A percentile compares a stretch with the other conserved stretches of the same genome.
phyloP scores from a whole-genome alignment of 1,140 invertebrate genomes.

The Araneus ventricosus region DNA sequence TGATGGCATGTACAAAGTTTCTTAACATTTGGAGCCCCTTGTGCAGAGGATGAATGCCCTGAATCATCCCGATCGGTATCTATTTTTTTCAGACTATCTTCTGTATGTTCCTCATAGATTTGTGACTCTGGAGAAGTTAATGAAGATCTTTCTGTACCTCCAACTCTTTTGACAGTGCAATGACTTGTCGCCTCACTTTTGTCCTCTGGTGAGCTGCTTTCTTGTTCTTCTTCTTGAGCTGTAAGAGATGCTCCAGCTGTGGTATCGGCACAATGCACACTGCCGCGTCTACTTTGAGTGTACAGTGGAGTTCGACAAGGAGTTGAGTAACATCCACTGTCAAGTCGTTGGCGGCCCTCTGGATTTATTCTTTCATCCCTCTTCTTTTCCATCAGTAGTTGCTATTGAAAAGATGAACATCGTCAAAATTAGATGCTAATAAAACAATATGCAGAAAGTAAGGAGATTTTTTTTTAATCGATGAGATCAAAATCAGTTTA shows the following conservation, averaged over 20 bases:
- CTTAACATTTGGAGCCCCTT: conserved; percentile 8
- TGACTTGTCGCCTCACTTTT: conserved; percentile 58
- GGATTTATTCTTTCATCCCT: not conserved
- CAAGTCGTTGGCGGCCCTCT: conserved; percentile 40
- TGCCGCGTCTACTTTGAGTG: conserved; percentile 34
- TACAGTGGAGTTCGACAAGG: conserved; percentile 53
- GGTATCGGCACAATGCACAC: not conserved
- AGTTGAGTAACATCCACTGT: conserved; percentile 74
- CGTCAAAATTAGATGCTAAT: not conserved
- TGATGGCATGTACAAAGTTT: conserved; percentile 67
- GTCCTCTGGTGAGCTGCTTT: conserved; percentile 55
- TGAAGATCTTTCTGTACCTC: conserved; percentile 30
- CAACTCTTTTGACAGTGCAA: conserved; percentile 62
- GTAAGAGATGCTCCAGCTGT: too few relatives aligned
- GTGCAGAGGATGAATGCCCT: conserved; percentile 56
- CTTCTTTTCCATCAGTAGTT: conserved; percentile 65
- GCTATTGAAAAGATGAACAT: not conserved
- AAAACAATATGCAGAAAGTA: too few relatives aligned
- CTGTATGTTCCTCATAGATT: conserved; percentile 43
- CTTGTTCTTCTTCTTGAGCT: conserved; percentile 56
- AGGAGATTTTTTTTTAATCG: too few relatives aligned
- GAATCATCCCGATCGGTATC: conserved; percentile 64
- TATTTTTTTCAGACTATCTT: conserved; percentile 46
- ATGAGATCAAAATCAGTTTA: too few relatives aligned
- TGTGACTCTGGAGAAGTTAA: conserved; percentile 47